Evolutionary conservation across 1,140 invertebrate genomes (phyloP), one percentile per base, ranked within the genome.

Genomic region (Caerostris extrusa): DNA sequence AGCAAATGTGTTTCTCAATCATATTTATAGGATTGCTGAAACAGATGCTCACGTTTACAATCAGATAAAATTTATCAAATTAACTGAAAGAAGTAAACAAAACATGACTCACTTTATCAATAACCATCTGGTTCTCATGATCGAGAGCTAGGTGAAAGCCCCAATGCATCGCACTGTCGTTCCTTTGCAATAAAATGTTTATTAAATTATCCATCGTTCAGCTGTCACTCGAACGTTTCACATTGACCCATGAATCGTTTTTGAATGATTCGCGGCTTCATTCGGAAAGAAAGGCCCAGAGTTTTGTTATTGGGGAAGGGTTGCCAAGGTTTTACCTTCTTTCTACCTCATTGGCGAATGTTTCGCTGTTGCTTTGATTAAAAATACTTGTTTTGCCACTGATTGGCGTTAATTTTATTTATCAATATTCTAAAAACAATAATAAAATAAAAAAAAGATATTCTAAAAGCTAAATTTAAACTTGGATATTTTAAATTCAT

Each of bases 181-280:
- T 93, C 17, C 85, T 8, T 53, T 93, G 92, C 14, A 93, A 57
- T 4, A 93, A 50, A 81, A 93, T 93, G 82, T 88, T 93, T 7
- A 89, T 17, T n/a, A 93, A 82, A 10, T 93, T 89, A 55, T 88
- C 92, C 92, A 89, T 93, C 1, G 55, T 19, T 67, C 85, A 3
- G 53, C 53, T 58, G n/a, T 69, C 53, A 69, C 53, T 85, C 60
- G 19, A 77, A 77, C 50, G 5, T 12, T 53, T 50, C 71, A 50
- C 19, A 50, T 57, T 58, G 60, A 88, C 50, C 34, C 34, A 88
- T 57, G 34, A n/a, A 64, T n/a, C 90, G 7, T 60, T 69, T 88
- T 91, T 82, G 77, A 91, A 91, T 19, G 90, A 8, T 81, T 82
- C 90, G 69, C 90, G 90, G 69, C 82, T 88, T 90, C n/a, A 53